These are phyloP conservation scores for Ormyrus labotus DNA, from an alignment of 2,888 invertebrate genomes.

Conservation along the genomic window DNA sequence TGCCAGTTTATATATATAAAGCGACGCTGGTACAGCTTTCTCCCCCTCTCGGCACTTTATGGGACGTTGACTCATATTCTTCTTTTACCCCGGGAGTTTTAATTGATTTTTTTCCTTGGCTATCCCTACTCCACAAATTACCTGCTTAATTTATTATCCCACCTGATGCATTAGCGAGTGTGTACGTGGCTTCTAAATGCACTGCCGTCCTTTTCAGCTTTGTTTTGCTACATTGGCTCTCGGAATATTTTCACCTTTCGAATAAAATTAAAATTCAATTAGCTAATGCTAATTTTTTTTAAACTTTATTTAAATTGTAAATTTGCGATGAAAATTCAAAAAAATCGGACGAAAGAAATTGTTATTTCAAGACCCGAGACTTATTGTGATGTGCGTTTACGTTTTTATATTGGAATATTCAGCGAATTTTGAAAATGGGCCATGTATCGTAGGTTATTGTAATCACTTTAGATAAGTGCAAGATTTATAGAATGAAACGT, in stretches of 20 bases:
- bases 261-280: too few species aligned
- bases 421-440: neutral
- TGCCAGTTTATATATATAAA: neutral
- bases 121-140: constrained; percentile 39
- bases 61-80: constrained; percentile 38
- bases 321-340: too few species aligned
- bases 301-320: too few species aligned
- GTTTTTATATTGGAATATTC: neutral
- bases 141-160: constrained; percentile 39
- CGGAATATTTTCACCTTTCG: too few species aligned
- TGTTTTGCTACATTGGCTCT: neutral
- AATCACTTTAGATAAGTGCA: constrained; percentile 31
- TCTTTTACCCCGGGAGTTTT: constrained; percentile 27
- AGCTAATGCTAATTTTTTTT: too few species aligned
- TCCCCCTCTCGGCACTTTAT: constrained; percentile 6
- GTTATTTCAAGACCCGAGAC: too few species aligned
- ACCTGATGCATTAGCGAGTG: constrained; percentile 24
- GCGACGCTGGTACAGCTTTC: neutral
- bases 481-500: constrained; percentile 25
- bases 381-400: too few species aligned
- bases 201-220: too few species aligned
- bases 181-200: neutral
- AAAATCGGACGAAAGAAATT: too few species aligned
- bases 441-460: neutral
- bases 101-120: constrained; percentile 37